Evolutionary conservation across 2,888 invertebrate species (phyloP), one percentile per base, ranked within the genome.

Genomic region (Melipona beecheii): DNA sequence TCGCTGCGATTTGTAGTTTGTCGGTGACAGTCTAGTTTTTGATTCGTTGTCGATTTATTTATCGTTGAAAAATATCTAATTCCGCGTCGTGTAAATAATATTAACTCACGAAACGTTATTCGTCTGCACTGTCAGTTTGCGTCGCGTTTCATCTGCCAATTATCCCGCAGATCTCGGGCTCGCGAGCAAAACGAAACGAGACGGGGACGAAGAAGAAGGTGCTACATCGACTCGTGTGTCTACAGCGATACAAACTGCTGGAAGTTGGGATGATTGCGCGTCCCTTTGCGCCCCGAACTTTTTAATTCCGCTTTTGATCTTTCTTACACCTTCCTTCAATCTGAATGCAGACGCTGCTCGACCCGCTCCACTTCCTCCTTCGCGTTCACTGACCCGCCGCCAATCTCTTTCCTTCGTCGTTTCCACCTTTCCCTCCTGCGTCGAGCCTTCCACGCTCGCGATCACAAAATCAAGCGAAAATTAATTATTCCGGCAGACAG

Each of bases 301-400:
- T 78, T 68, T 54, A 78, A 78, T 78, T 52, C 60, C 60, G 56
- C 74, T 69, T 79, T 79, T 79, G 68, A 68, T 74, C 78, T 68
- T 60, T 27, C 31, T 60, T 69, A 54, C 74, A 73, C 62, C 21
- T 54, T 66, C 21, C 68, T 2, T 49, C 17, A n/a, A 15, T 6
- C 60, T 9, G 15, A n/a, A 56, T 54, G 2, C 69, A n/a, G 50
- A 66, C n/a, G n/a, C 56, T 43, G 36, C 54, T 56, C 72, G 19
- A 19, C 15, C 0, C 65, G 21, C 43, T 13, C 24, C 17, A 4
- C 58, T 43, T 78, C 3, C 52, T 17, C 17, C n/a, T n/a, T n/a
- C 65, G 0, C 76, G 50, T 60, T 64, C 60, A 19, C 36, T 17
- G 65, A 52, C 19, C 15, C 24, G 36, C 43, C 17, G 11, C 24